These are phyloP conservation scores for Tupaia chinensis DNA, from an alignment of 2,113 vertebrate species.

Conservation along the genomic window DNA sequence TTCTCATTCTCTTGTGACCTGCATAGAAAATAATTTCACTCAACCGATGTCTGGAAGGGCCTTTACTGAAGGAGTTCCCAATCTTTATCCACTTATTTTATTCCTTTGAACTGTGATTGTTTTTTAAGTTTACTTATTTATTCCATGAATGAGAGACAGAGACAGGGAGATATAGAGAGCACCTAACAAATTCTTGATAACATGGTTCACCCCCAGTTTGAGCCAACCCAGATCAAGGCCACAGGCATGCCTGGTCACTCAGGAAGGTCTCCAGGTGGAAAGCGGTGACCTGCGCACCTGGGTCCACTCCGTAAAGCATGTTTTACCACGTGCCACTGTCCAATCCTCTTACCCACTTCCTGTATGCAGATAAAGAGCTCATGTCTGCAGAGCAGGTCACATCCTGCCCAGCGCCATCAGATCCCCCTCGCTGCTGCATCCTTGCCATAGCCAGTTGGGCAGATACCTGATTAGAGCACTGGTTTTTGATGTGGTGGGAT, in stretches of 20 bases:
- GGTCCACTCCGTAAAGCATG: no score
- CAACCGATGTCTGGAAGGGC: background rate
- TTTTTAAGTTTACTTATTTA: no score
- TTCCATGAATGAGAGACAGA: no score
- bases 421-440: background rate
- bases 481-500: background rate
- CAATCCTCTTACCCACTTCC: rapidly evolving
- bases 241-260: no score
- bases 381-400: background rate
- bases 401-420: rapidly evolving
- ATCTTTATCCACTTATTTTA: background rate
- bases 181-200: no score
- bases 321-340: background rate
- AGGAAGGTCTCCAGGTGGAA: no score
- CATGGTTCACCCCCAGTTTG: no score
- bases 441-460: background rate
- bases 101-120: no score
- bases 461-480: background rate
- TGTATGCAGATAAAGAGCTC: background rate
- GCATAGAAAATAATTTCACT: background rate
- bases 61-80: background rate
- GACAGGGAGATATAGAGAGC: no score
- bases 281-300: no score
- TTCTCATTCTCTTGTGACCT: background rate
- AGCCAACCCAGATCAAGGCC: no score